Evolutionary conservation across 2,888 invertebrate species (phyloP).

Genomic region (Ochropleura plecta): DNA sequence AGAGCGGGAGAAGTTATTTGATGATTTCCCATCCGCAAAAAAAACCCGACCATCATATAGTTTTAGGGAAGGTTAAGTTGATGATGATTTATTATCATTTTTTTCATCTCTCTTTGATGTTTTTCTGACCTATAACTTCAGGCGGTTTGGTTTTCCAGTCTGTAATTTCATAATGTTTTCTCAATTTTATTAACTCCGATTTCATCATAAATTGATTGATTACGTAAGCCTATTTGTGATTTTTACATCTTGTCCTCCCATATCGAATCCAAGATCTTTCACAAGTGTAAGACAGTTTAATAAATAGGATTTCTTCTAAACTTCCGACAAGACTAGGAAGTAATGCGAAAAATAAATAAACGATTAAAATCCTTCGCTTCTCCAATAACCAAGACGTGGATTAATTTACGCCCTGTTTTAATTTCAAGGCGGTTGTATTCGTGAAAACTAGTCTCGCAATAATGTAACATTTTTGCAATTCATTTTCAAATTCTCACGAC

Average conservation of each 20-base stretch:
- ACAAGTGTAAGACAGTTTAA: conserved; percentile 8
- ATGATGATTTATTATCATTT: not conserved
- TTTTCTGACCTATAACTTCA: not conserved
- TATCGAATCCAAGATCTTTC: conserved; percentile 15
- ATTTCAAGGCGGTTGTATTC: conserved; percentile 52
- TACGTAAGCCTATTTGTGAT: conserved; percentile 9
- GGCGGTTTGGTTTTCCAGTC: not conserved
- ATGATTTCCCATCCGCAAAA: no score
- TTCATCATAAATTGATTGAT: conserved; percentile 3
- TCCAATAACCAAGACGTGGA: conserved; percentile 37
- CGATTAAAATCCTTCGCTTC: conserved; percentile 40
- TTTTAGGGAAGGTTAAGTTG: no score
- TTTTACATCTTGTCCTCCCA: conserved; percentile 22
- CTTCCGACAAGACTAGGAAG: conserved; percentile 41
- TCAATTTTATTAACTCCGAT: conserved; percentile 1
- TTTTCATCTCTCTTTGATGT: not conserved
- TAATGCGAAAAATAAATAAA: conserved; percentile 29
- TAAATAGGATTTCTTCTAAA: conserved; percentile 24
- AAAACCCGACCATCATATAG: no score
- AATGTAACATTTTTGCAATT: conserved; percentile 42
- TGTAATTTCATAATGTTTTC: not conserved
- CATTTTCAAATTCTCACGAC: conserved; percentile 34
- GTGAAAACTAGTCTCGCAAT: conserved; percentile 43
- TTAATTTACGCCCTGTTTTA: conserved; percentile 47
- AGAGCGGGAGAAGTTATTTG: no score